Conservation (phyloP, 2,888 invertebrate genomes). For the Apomyelois bistriatella region DNA sequence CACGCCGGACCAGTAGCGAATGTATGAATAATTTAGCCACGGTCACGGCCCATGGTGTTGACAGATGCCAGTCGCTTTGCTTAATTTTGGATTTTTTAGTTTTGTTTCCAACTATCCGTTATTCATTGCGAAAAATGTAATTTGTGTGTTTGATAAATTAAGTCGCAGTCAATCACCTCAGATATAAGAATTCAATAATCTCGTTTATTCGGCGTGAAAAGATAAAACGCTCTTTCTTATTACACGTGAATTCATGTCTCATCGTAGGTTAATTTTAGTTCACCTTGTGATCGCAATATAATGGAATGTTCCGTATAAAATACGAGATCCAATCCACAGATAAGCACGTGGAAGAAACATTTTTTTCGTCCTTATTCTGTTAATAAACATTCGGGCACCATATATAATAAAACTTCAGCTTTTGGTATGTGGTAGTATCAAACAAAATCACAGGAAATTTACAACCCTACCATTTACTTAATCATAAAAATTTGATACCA, state of each 20-base stretch:
- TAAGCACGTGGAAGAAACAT: neutral
- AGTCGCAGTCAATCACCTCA: neutral
- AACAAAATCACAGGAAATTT: no score
- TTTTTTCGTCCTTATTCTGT: neutral
- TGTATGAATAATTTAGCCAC: slow-evolving; percentile 9
- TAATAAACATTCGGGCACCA: neutral
- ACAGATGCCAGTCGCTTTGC: no score
- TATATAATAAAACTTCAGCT: no score
- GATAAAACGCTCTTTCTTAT: slow-evolving; percentile 34
- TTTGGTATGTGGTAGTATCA: no score
- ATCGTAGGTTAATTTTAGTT: slow-evolving; percentile 55
- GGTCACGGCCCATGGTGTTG: neutral
- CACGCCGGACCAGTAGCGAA: no score
- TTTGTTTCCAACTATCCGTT: no score
- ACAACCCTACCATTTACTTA: no score
- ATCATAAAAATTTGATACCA: no score
- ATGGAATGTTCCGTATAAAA: slow-evolving; percentile 50
- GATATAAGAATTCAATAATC: slow-evolving; percentile 1
- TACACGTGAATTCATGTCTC: slow-evolving; percentile 47
- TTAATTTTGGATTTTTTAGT: no score
- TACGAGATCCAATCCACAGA: slow-evolving; percentile 13
- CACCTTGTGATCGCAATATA: slow-evolving; percentile 48
- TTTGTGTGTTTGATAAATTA: no score
- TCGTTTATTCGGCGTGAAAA: slow-evolving; percentile 17
- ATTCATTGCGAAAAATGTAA: no score